Evolutionary conservation across 1,140 invertebrate species (phyloP).

Genomic region (Aplysia californica): DNA sequence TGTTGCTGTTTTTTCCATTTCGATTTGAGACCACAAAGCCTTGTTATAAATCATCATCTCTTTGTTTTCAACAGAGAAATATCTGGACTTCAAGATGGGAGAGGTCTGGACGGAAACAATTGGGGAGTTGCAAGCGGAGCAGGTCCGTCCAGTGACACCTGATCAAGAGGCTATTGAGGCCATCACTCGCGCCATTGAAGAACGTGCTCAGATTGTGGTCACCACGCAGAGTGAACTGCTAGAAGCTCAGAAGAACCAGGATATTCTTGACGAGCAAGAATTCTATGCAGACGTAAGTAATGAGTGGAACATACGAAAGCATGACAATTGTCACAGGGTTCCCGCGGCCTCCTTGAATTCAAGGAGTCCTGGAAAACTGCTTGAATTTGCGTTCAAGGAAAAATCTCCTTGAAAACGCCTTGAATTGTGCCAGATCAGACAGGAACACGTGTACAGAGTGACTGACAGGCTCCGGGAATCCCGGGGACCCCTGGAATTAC

Average conservation of each 20-base stretch:
- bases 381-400: no score
- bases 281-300: conserved; percentile 63
- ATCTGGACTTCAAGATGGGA: conserved; percentile 68
- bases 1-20: no score
- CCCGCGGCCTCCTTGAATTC: no score
- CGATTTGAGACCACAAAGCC: no score
- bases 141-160: conserved; percentile 62
- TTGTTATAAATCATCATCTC: no score
- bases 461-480: no score
- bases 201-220: conserved; percentile 58
- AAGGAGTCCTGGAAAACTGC: no score
- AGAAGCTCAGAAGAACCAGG: conserved; percentile 60
- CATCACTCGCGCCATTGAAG: conserved; percentile 61
- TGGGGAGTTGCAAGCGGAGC: conserved; percentile 58
- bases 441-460: no score
- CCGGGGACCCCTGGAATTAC: no score
- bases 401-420: no score
- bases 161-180: conserved; percentile 66
- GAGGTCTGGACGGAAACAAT: conserved; percentile 68
- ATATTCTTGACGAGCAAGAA: conserved; percentile 64
- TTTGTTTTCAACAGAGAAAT: no score
- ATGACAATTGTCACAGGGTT: background rate
- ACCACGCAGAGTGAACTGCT: conserved; percentile 63
- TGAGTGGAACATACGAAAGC: background rate
- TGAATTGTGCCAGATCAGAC: no score